Percentiles rank a stretch among this genome's conserved stretches.
Evolutionary conservation across 2,888 invertebrate species (phyloP).

Genomic region (Orchesella flavescens): DNA sequence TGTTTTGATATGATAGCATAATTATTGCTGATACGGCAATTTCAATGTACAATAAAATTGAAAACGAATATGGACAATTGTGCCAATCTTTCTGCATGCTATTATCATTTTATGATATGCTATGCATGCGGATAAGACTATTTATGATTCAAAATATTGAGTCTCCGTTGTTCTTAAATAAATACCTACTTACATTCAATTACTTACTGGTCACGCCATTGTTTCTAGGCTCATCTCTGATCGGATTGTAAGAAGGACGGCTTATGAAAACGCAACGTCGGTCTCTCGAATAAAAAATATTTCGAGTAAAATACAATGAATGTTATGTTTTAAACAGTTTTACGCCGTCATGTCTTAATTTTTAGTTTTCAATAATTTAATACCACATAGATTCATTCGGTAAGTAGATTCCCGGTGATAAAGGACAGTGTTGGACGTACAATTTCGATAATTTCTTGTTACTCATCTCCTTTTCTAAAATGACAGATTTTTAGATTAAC

Average conservation of each 20-base stretch:
- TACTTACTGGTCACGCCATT: conserved; percentile 31
- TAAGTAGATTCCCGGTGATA: too few species aligned
- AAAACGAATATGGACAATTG: background rate
- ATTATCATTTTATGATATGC: too few species aligned
- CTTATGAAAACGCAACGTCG: too few species aligned
- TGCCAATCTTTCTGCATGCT: background rate
- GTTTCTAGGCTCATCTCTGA: background rate
- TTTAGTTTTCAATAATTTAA: too few species aligned
- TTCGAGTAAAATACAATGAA: too few species aligned
- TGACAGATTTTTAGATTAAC: conserved; percentile 11
- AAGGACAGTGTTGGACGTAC: too few species aligned
- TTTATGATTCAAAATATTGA: background rate
- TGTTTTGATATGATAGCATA: too few species aligned
- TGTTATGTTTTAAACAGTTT: too few species aligned
- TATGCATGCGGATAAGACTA: background rate
- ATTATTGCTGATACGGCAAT: background rate
- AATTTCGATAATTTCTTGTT: too few species aligned
- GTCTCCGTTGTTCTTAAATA: background rate
- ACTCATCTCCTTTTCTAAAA: background rate
- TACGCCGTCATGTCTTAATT: too few species aligned
- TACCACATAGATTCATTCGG: too few species aligned
- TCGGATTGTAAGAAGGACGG: background rate
- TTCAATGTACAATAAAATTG: background rate
- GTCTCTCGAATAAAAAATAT: too few species aligned
- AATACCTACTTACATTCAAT: conserved; percentile 15